Base-by-base conservation (phyloP, 2,888 invertebrate species). In the Herminia tarsipennalis region DNA sequence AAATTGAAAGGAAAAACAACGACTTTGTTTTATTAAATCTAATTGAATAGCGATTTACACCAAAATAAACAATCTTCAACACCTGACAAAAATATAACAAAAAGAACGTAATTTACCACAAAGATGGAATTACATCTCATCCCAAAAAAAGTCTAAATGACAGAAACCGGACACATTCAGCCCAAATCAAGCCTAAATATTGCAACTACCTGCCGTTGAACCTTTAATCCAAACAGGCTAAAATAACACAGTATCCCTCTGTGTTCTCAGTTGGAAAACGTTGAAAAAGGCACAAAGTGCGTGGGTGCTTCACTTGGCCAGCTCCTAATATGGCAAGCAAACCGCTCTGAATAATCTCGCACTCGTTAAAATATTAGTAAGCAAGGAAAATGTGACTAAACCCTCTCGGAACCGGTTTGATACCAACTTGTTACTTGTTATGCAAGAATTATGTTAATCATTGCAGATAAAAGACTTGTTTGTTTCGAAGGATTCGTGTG, bases 291-390 rank as follows among this genome's bases (percentile, higher is more conserved):
- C 24, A 21, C 16, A 29, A 30, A 10, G 6, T 52, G 69, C 70
- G 82, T 81, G 59, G 81, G 81, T 68, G 73, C 61, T 62, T 56
- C 56, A 43, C 50, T 56, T 57, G 48, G 62, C 35, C 45, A 62
- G 42, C 48, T 40, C 80, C 76, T 54, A 70, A 79, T 77, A 78
- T 65, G 80, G 81, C 46, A 13, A 13, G 39, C 42, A 53, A 52
- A 56, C 51, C 58, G 37, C 47, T 48, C 60, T 66, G 70, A 72
- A 73, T 73, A 76, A 73, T 70, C 55, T 49, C 37, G 21, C 18
- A 41, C 42, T 56, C 50, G 45, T 56, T 58, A 53, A 50, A 47
- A 50, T 65, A 63, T 60, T 59, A 60, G 38, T 29, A 34, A 14
- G 39, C 38, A 25, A 33, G 47, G 54, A 53, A 56, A 62, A 63